phyloP scores from a whole-genome alignment of 2,113 vertebrate genomes.

The Arvicanthis niloticus region DNA sequence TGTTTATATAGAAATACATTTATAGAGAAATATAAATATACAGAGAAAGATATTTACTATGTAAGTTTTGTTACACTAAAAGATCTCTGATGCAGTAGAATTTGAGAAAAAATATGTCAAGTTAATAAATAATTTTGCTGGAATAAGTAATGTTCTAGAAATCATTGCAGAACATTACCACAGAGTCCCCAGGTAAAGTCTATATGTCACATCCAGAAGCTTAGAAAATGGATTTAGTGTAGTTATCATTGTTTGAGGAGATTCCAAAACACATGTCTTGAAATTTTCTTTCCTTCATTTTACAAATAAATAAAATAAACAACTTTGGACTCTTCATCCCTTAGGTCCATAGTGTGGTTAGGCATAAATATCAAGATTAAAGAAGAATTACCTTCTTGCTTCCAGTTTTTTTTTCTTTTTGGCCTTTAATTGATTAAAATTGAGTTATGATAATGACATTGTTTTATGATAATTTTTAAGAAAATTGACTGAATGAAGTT shows the following conservation, averaged over 20 bases:
- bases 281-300: not conserved
- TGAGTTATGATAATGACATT: not conserved
- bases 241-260: not conserved
- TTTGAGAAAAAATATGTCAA: not conserved
- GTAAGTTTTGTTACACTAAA: not conserved
- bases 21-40: not conserved
- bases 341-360: not conserved
- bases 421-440: not conserved
- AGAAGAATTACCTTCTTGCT: not conserved
- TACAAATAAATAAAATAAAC: not conserved
- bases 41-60: not conserved
- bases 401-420: not conserved
- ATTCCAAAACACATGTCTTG: not conserved
- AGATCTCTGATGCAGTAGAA: not conserved
- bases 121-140: not conserved
- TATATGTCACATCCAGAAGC: not conserved
- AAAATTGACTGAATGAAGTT: not conserved
- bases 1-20: not conserved
- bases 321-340: rapidly evolving
- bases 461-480: not conserved
- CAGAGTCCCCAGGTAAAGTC: not conserved
- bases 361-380: not conserved
- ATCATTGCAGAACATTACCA: not conserved
- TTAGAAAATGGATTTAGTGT: not conserved
- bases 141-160: not conserved